These are phyloP conservation scores for Mythimna vitellina DNA, from an alignment of 2,888 invertebrate genomes.

Conservation along the genomic window DNA sequence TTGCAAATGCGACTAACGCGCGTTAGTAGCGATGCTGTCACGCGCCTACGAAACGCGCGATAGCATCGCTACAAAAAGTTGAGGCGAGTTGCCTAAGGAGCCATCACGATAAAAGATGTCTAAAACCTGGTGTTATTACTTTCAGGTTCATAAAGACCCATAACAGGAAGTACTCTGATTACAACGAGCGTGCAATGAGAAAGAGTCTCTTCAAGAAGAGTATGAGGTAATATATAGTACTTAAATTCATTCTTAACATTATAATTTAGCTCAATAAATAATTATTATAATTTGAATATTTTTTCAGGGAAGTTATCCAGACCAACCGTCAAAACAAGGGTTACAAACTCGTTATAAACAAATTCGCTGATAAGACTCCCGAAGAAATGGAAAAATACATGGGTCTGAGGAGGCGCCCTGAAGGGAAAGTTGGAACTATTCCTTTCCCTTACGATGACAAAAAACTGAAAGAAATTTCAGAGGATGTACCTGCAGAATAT, in stretches of 20 bases:
- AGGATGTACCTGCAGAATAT: slow-evolving; percentile 72
- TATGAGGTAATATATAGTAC: slow-evolving; percentile 52
- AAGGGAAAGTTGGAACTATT: slow-evolving; percentile 72
- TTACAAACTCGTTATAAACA: slow-evolving; percentile 78
- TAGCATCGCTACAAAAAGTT: no score
- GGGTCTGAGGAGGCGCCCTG: slow-evolving; percentile 71
- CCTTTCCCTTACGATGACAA: slow-evolving; percentile 77
- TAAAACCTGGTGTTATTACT: background rate
- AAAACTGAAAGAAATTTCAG: slow-evolving; percentile 63
- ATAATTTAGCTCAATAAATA: background rate
- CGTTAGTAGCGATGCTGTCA: no score
- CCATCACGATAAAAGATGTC: background rate
- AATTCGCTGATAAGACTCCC: slow-evolving; percentile 79
- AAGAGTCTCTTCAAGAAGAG: slow-evolving; percentile 54
- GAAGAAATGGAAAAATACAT: slow-evolving; percentile 74
- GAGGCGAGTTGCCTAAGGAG: background rate
- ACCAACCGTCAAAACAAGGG: slow-evolving; percentile 75
- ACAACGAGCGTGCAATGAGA: slow-evolving; percentile 49
- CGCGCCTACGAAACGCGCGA: no score
- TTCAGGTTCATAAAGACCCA: slow-evolving; percentile 51
- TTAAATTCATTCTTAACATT: background rate
- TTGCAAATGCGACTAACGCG: no score
- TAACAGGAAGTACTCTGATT: slow-evolving; percentile 43
- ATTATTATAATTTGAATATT: background rate
- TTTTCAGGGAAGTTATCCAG: slow-evolving; percentile 69